These are phyloP conservation scores for Varecia variegata DNA, from an alignment of 2,797 vertebrate genomes.

Conservation along the genomic window DNA sequence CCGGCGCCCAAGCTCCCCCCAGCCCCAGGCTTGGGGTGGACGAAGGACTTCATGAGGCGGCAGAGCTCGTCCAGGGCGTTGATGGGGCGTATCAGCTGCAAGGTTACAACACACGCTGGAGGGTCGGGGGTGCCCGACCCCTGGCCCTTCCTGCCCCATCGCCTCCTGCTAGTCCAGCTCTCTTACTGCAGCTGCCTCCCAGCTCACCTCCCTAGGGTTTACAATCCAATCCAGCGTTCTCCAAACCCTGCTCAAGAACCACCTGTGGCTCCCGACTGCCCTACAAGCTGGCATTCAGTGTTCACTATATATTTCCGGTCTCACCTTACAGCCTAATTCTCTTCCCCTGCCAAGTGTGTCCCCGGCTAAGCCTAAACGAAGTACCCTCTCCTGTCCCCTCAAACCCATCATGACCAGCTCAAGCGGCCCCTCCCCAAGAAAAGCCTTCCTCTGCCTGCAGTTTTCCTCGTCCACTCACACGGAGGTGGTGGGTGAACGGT, in stretches of 20 bases:
- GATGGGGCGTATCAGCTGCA: slow-evolving; percentile 95
- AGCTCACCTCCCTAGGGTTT: fast-evolving
- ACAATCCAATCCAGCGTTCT: neutral
- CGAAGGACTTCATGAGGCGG: slow-evolving; percentile 94
- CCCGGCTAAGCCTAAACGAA: neutral
- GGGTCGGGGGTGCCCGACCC: fast-evolving
- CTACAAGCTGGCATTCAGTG: neutral
- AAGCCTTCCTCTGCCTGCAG: too few relatives aligned
- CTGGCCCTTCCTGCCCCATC: fast-evolving
- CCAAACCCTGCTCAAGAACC: neutral
- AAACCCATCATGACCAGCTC: neutral
- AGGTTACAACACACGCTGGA: fast-evolving
- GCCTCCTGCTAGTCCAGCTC: neutral
- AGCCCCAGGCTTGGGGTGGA: slow-evolving; percentile 86
- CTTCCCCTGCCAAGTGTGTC: neutral
- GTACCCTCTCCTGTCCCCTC: neutral
- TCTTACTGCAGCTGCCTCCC: neutral
- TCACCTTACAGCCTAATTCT: neutral
- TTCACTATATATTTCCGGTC: neutral
- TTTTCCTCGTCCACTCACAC: fast-evolving
- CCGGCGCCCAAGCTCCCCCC: slow-evolving; percentile 90
- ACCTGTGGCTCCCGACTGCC: neutral
- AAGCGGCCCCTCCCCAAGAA: neutral
- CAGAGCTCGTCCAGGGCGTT: slow-evolving; percentile 98
- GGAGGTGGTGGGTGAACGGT: too few relatives aligned